Conservation (phyloP, 2,113 vertebrate genomes). For the Thryonomys swinderianus region DNA sequence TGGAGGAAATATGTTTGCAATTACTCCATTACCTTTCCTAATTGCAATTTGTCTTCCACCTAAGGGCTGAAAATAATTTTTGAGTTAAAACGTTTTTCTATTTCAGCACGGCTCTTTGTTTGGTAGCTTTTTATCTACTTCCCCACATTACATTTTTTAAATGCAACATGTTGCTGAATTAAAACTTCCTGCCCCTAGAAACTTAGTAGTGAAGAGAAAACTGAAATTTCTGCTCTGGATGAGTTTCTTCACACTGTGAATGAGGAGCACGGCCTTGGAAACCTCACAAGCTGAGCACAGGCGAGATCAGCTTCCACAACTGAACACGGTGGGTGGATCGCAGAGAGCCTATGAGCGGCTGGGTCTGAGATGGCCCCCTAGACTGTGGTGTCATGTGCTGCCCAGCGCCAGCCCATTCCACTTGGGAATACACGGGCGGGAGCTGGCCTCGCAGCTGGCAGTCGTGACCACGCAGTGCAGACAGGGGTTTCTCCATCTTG, state of each 20-base stretch:
- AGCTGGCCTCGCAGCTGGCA: background rate
- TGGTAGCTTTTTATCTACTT: constrained; percentile 51
- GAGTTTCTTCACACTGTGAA: background rate
- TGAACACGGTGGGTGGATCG: background rate
- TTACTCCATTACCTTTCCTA: constrained; percentile 61
- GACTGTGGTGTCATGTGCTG: background rate
- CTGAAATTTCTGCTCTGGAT: background rate
- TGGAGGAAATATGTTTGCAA: constrained; percentile 66
- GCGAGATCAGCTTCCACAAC: background rate
- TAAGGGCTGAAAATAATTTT: constrained; percentile 66
- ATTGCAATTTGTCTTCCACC: constrained; percentile 74
- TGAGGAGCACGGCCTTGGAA: constrained; percentile 8
- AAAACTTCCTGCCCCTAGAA: constrained; percentile 26
- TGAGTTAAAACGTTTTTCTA: constrained; percentile 65
- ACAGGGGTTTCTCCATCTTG: background rate
- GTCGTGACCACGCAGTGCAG: background rate
- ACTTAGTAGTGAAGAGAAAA: constrained; percentile 14
- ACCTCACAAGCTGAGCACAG: background rate
- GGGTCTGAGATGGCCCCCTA: background rate
- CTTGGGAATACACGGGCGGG: background rate
- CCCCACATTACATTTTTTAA: constrained; percentile 40
- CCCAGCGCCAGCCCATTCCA: background rate
- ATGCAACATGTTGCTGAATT: constrained; percentile 20
- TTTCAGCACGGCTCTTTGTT: constrained; percentile 49
- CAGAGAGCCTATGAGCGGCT: background rate